Percentiles rank a stretch among this genome's conserved stretches.
Conservation (phyloP, 1,140 invertebrate species). For the Geopemphigus sp. region DNA sequence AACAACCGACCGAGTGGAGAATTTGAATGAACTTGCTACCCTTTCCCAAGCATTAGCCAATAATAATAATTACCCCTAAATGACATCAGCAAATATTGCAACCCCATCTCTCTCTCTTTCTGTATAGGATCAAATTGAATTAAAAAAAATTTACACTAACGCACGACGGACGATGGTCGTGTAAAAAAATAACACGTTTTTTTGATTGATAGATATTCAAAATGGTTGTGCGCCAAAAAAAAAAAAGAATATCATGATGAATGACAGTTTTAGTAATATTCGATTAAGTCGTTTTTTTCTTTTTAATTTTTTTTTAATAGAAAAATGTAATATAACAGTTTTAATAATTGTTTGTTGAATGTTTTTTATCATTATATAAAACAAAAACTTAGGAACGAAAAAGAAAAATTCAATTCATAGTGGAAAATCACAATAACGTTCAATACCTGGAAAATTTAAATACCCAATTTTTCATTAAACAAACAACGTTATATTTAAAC, state of each 20-base stretch:
- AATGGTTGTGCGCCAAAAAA: conserved; percentile 32
- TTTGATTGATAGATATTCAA: conserved; percentile 49
- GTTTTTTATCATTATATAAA: not conserved
- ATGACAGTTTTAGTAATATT: conserved; percentile 50
- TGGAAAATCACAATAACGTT: too few relatives aligned
- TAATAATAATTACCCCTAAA: conserved; percentile 50
- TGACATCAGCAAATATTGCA: conserved; percentile 49
- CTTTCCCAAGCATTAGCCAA: conserved; percentile 49
- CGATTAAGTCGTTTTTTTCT: conserved; percentile 40
- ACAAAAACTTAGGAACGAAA: not conserved
- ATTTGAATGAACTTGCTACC: conserved; percentile 49
- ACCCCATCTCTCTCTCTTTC: conserved; percentile 36
- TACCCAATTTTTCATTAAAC: too few relatives aligned
- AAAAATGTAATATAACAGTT: conserved; percentile 22
- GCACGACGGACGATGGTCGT: conserved; percentile 18
- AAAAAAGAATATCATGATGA: conserved; percentile 48
- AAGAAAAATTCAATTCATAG: too few relatives aligned
- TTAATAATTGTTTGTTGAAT: conserved; percentile 24
- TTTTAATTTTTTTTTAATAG: conserved; percentile 11
- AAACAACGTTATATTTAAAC: too few relatives aligned
- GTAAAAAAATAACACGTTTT: conserved; percentile 48
- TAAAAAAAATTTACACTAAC: conserved; percentile 41
- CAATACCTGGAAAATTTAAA: too few relatives aligned
- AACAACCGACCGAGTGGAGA: conserved; percentile 45
- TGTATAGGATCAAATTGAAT: conserved; percentile 45